These are phyloP conservation scores for Ptilonorhynchus violaceus DNA, from an alignment of 2,113 vertebrate species.

Conservation along the genomic window DNA sequence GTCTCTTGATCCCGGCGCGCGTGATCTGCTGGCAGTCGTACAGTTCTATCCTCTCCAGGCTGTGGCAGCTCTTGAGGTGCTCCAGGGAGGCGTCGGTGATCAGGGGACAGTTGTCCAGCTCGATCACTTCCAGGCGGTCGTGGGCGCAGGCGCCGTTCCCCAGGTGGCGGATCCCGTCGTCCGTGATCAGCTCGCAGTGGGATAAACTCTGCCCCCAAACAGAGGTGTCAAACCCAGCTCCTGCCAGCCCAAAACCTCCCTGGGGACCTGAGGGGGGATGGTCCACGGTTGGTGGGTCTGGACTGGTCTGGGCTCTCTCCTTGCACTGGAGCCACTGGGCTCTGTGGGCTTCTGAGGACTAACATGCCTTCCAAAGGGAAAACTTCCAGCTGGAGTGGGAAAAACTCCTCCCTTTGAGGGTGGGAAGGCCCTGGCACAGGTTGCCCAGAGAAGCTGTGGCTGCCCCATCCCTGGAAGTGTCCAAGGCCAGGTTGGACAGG, in stretches of 20 bases:
- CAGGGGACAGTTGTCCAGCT: constrained; percentile 97
- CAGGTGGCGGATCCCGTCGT: constrained; percentile 94
- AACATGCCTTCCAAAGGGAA: neutral
- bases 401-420: neutral
- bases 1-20: constrained; percentile 95
- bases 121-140: constrained; percentile 94
- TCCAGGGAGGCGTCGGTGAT: constrained; percentile 97
- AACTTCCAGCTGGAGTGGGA: fast-evolving
- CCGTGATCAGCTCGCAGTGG: constrained; percentile 98
- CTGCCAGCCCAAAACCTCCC: fast-evolving
- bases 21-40: constrained; percentile 99
- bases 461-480: neutral
- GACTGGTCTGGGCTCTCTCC: fast-evolving
- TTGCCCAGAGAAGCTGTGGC: neutral
- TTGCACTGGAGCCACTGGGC: fast-evolving
- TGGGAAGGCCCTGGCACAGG: neutral
- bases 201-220: constrained; percentile 84
- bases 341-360: fast-evolving
- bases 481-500: fast-evolving
- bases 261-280: fast-evolving
- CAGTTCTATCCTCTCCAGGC: constrained; percentile 95
- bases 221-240: neutral
- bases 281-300: fast-evolving
- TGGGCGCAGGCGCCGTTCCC: constrained; percentile 96
- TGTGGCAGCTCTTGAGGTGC: constrained; percentile 97